phyloP scores from a whole-genome alignment of 2,113 vertebrate species.

The Saccopteryx leptura region DNA sequence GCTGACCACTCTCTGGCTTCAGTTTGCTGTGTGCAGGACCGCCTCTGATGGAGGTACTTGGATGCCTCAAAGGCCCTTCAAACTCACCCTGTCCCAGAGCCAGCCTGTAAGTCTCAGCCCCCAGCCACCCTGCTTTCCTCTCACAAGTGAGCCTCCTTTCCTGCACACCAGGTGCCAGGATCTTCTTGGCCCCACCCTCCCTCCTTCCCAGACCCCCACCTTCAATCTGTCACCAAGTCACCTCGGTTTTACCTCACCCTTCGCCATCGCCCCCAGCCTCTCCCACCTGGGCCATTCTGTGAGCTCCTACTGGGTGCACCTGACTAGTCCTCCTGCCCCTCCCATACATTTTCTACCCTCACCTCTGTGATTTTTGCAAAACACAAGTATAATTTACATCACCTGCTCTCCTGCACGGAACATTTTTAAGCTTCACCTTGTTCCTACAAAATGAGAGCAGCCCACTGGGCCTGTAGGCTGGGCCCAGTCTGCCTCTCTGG shows the following conservation, averaged over 20 bases:
- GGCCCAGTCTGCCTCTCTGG: not conserved
- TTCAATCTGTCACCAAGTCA: not conserved
- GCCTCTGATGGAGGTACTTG: not conserved
- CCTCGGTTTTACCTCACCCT: not conserved
- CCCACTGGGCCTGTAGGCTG: fast-evolving
- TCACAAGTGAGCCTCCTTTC: fast-evolving
- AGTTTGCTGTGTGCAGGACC: not conserved
- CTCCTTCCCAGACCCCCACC: not conserved
- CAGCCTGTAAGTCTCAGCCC: fast-evolving
- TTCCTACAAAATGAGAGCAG: not conserved
- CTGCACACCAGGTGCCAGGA: not conserved
- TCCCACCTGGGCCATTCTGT: not conserved
- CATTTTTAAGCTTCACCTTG: not conserved
- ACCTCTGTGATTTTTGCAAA: not conserved
- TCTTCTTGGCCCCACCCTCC: not conserved
- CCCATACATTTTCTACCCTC: not conserved
- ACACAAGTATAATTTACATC: fast-evolving
- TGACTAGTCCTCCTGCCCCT: not conserved
- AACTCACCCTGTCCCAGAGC: not conserved
- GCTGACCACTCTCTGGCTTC: not conserved
- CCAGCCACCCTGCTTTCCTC: fast-evolving
- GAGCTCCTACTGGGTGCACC: not conserved
- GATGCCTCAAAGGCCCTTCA: not conserved
- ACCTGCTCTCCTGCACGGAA: fast-evolving
- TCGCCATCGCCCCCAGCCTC: fast-evolving